Conservation (phyloP, 1,140 invertebrate genomes). For the Bombyx mandarina region DNA sequence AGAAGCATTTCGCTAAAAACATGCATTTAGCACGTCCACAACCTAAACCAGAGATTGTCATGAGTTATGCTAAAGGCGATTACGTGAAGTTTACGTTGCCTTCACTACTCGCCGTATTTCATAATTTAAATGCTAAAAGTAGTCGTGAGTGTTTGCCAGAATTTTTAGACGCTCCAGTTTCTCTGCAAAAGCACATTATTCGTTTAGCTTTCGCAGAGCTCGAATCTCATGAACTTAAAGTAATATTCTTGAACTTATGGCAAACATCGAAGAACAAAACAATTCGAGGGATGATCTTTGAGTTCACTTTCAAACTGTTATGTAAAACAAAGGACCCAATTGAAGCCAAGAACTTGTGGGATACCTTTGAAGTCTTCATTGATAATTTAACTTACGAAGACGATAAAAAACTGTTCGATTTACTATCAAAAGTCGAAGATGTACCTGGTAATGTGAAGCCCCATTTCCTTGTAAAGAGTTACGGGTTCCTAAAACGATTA, state of each 20-base stretch:
- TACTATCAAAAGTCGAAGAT: slow-evolving; percentile 22
- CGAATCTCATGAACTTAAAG: slow-evolving; percentile 22
- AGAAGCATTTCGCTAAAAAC: slow-evolving; percentile 36
- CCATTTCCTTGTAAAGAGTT: slow-evolving; percentile 29
- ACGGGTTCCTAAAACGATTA: slow-evolving; percentile 29
- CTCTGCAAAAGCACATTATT: slow-evolving; percentile 49
- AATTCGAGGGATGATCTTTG: slow-evolving; percentile 40
- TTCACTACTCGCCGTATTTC: slow-evolving; percentile 39
- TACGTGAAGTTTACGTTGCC: slow-evolving; percentile 39
- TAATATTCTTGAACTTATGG: slow-evolving; percentile 31
- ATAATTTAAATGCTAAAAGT: slow-evolving; percentile 28
- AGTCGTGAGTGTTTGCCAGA: slow-evolving; percentile 26
- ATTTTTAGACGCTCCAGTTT: slow-evolving; percentile 35
- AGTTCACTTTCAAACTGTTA: slow-evolving; percentile 30
- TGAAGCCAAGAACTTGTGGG: slow-evolving; percentile 26
- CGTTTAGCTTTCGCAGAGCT: slow-evolving; percentile 35
- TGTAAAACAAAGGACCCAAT: slow-evolving; percentile 30
- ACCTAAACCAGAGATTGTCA: slow-evolving; percentile 24
- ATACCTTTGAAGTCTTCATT: slow-evolving; percentile 33
- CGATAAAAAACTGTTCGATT: slow-evolving; percentile 32
- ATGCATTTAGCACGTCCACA: slow-evolving; percentile 44
- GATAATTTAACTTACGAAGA: slow-evolving; percentile 35
- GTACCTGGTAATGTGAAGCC: slow-evolving; percentile 26
- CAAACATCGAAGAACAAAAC: slow-evolving; percentile 32
- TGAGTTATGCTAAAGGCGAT: slow-evolving; percentile 44